Conservation (phyloP, 2,113 vertebrate species). For the Oenanthe oenanthe region DNA sequence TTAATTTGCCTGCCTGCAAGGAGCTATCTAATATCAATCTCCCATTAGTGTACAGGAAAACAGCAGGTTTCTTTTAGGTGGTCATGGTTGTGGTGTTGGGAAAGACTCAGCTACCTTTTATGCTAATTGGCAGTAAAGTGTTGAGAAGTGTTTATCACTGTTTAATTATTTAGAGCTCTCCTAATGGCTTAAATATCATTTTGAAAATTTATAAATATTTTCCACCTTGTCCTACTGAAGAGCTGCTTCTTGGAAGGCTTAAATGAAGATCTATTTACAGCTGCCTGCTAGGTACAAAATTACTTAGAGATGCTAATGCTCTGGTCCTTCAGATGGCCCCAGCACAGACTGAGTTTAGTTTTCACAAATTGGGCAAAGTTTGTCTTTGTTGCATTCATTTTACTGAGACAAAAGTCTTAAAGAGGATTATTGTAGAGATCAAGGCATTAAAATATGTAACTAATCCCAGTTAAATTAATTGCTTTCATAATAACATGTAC, state of each 20-base stretch:
- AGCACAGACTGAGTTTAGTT: constrained; percentile 30
- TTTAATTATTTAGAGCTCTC: constrained; percentile 65
- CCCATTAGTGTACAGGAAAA: constrained; percentile 25
- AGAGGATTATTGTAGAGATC: constrained; percentile 56
- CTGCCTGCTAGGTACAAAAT: constrained; percentile 65
- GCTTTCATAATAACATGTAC: constrained; percentile 45
- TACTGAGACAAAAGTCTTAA: constrained; percentile 51
- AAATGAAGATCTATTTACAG: constrained; percentile 55
- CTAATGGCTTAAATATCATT: constrained; percentile 55
- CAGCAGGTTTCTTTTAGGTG: constrained; percentile 9
- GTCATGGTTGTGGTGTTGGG: background rate
- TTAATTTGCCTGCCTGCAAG: constrained; percentile 32
- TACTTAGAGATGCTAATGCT: constrained; percentile 47
- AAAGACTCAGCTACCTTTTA: constrained; percentile 17
- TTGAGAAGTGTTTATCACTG: constrained; percentile 42
- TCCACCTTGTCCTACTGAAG: constrained; percentile 37
- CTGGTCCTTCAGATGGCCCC: constrained; percentile 12
- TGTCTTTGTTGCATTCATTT: constrained; percentile 46
- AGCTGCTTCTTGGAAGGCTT: constrained; percentile 39
- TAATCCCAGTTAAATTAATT: constrained; percentile 70
- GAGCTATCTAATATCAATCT: constrained; percentile 61
- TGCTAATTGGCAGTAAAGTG: constrained; percentile 53
- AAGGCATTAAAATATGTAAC: constrained; percentile 63
- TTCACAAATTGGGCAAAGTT: constrained; percentile 25
- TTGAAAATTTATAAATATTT: constrained; percentile 47